Evolutionary conservation across 2,888 invertebrate species (phyloP), one percentile per base, ranked within the genome.

Genomic region (Metopia argyrocephala): DNA sequence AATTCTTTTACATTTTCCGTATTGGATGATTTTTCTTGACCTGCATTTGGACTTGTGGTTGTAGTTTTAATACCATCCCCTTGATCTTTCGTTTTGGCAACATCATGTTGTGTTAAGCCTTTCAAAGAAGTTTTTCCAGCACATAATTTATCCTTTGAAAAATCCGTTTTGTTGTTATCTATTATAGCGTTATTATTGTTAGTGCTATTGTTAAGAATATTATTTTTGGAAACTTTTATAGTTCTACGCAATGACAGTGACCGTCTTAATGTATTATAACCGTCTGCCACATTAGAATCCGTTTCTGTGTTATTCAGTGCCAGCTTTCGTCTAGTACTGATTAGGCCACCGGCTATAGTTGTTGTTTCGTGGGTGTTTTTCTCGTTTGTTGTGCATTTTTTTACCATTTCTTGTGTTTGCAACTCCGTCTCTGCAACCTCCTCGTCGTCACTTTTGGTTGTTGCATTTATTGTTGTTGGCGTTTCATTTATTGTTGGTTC

Each of bases 211-310:
- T 18, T 21, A n/a, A 50, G 50, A 15, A 38, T 64, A 23, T 56
- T 57, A 28, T 9, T 74, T 54, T 38, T 52, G 50, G 57, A 57
- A 74, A 70, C 83, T 83, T 83, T 83, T 74, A 85, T 85, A 84
- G 84, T 86, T 83, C 85, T 80, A 66, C 82, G 84, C 82, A 85
- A 79, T 46, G 87, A 85, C 80, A 85, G 73, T 52, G 84, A 83
- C 45, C 86, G 87, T 79, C 84, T 84, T 25, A 86, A 75, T 57
- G 83, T 78, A 46, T 48, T 38, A 38, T 38, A 38, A 38, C 38
- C 38, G 38, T 76, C 69, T 64, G 79, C 68, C 54, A 73, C 74
- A 71, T 69, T 57, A 54, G 62, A 64, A 28, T 73, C 61, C 46
- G 79, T 57, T 76, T 80, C 81, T 79, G 83, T 81, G 66, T 62